Base-by-base conservation (phyloP, 2,888 invertebrate species). In the Meloe dianella region DNA sequence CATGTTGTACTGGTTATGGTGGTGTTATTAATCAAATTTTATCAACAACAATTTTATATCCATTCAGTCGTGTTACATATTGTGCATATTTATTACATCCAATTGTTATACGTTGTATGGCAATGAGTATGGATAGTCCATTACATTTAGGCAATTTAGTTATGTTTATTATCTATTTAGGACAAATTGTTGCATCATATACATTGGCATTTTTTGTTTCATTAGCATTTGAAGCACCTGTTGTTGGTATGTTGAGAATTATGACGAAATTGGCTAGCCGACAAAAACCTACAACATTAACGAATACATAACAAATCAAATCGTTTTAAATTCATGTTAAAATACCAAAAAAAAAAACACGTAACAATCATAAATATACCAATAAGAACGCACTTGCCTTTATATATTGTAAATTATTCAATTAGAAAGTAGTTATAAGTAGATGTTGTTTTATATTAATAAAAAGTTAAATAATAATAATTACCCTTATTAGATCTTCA, bases 81-180 rank as follows among this genome's bases (percentile, higher is more conserved):
- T 95, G 94, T 82, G 92, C 94, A 0, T 95, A 94, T 83, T 86
- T 95, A 70, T 89, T 95, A 68, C 94, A 95, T 83, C 94, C 94
- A 0, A 89, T 95, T 63, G 90, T 93, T 68, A 91, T 95, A 76
- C 88, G 94, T 74, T 86, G 89, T 76, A 90, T 93, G 78, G 91
- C 92, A 57, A 91, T 95, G 88, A 91, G 91, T 73, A 89, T 92
- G 83, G 93, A 94, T 78, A 90, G 92, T 73, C 94, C 94, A 47
- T 86, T 94, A 59, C 94, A 95, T 83, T 84, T 95, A 75, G 93
- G 92, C 47, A 91, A 91, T 74, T 88, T 92, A 77, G 87, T 92
- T 30, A 92, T 94, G 86, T 88, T 91, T 77, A 89, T 93, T 69
- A 87, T 92, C 73, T 95, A 92, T 85, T 87, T 94, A 78, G 94